Conservation (phyloP, 1,140 invertebrate species). For the Phenacoccus solenopsis region DNA sequence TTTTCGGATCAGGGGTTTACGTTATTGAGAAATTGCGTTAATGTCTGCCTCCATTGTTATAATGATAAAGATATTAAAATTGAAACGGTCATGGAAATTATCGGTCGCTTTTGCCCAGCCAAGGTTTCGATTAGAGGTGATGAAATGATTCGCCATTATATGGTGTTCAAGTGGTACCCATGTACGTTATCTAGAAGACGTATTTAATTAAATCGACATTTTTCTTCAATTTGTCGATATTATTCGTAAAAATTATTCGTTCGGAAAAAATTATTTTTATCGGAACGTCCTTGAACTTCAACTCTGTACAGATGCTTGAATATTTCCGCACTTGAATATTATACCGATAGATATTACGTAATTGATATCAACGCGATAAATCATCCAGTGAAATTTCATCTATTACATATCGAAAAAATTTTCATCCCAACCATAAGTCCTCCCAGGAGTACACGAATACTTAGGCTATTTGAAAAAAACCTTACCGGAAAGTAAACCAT, state of each 20-base stretch:
- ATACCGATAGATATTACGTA: no score
- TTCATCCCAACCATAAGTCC: no score
- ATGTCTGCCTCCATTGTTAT: neutral
- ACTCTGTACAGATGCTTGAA: no score
- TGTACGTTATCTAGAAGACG: neutral
- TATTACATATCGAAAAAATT: no score
- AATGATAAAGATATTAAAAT: neutral
- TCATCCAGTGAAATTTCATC: no score
- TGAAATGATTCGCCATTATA: neutral
- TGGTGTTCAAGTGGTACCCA: neutral
- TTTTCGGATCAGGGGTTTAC: neutral
- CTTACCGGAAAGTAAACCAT: no score
- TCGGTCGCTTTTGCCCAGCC: no score
- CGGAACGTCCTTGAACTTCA: no score
- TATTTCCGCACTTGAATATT: no score
- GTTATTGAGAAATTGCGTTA: neutral
- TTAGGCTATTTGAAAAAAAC: no score
- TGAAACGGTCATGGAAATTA: slow-evolving; percentile 1
- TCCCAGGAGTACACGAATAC: no score
- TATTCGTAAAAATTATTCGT: neutral
- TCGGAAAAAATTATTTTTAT: neutral
- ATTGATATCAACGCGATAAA: no score
- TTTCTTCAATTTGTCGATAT: neutral
- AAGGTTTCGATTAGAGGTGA: neutral
- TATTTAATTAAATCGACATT: neutral